Evolutionary conservation across 2,113 vertebrate genomes (phyloP).

Genomic region (Eonycteris spelaea): DNA sequence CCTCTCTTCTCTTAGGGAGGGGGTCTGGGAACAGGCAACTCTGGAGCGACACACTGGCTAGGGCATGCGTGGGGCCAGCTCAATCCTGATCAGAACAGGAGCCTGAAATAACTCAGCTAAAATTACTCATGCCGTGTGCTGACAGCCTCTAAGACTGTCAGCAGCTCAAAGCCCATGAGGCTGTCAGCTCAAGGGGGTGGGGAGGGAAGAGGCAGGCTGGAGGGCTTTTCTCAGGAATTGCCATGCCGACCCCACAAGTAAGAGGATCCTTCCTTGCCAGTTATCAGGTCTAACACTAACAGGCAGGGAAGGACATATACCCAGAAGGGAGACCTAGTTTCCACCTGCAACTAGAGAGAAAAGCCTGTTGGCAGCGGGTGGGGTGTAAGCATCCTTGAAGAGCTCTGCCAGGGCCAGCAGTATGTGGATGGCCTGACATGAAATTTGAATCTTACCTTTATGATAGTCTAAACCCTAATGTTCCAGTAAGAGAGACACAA

Average conservation of each 20-base stretch:
- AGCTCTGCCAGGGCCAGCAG: not conserved
- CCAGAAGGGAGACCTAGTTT: not conserved
- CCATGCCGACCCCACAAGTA: not conserved
- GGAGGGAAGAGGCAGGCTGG: not conserved
- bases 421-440: not conserved
- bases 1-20: not conserved
- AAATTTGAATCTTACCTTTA: not conserved
- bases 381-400: not conserved
- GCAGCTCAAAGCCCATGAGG: constrained; percentile 64
- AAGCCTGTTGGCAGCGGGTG: not conserved
- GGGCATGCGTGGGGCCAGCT: constrained; percentile 82
- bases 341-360: not conserved
- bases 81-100: constrained; percentile 82
- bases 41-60: constrained; percentile 79
- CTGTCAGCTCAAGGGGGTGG: constrained; percentile 1
- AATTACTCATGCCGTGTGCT: constrained; percentile 80
- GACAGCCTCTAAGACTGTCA: constrained; percentile 72
- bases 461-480: not conserved
- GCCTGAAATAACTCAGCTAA: constrained; percentile 87
- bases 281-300: not conserved
- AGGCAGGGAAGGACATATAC: not conserved
- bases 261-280: not conserved
- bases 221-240: constrained; percentile 48
- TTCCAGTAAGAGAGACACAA: not conserved
- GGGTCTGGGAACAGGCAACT: constrained; percentile 55